Evolutionary conservation across 2,797 vertebrate species (phyloP).

Genomic region (Poeciliopsis infans): DNA sequence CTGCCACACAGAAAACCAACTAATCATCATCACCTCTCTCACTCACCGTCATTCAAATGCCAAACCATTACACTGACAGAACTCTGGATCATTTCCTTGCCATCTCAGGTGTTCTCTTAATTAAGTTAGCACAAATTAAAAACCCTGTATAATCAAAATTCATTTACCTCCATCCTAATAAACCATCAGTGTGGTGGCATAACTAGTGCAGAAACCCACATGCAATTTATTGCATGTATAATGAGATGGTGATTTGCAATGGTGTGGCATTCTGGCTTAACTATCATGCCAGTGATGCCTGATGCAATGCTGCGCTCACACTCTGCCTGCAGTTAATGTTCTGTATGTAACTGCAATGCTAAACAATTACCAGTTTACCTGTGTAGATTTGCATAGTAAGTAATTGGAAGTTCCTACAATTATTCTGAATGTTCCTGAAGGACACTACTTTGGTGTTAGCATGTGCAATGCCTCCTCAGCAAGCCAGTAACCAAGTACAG

Average conservation of each 20-base stretch:
- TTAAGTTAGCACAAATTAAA: conserved; percentile 45
- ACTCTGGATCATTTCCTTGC: conserved; percentile 70
- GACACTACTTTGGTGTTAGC: conserved; percentile 35
- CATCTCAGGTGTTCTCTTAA: conserved; percentile 59
- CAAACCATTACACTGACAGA: conserved; percentile 83
- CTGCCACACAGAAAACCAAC: conserved; percentile 45
- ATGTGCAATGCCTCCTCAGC: conserved; percentile 21
- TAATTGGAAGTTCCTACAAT: conserved; percentile 25
- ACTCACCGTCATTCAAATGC: conserved; percentile 74
- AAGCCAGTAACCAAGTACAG: conserved; percentile 34
- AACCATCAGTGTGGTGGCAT: conserved; percentile 36
- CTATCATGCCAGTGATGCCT: conserved; percentile 23
- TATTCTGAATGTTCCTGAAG: conserved; percentile 33
- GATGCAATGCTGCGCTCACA: conserved; percentile 30
- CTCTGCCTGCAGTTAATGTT: conserved; percentile 20
- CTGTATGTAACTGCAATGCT: conserved; percentile 37
- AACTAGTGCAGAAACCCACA: conserved; percentile 44
- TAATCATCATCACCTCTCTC: conserved; percentile 57
- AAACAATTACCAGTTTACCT: conserved; percentile 44
- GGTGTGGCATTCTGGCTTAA: conserved; percentile 33
- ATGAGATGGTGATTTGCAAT: conserved; percentile 26
- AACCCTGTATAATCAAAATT: conserved; percentile 15
- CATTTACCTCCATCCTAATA: conserved; percentile 33
- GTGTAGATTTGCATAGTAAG: conserved; percentile 16
- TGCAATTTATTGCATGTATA: conserved; percentile 28